A percentile compares a stretch with the other conserved stretches of the same genome.
These are phyloP conservation scores for Drymonia ruficornis DNA, from an alignment of 2,888 invertebrate species.

Conservation along the genomic window DNA sequence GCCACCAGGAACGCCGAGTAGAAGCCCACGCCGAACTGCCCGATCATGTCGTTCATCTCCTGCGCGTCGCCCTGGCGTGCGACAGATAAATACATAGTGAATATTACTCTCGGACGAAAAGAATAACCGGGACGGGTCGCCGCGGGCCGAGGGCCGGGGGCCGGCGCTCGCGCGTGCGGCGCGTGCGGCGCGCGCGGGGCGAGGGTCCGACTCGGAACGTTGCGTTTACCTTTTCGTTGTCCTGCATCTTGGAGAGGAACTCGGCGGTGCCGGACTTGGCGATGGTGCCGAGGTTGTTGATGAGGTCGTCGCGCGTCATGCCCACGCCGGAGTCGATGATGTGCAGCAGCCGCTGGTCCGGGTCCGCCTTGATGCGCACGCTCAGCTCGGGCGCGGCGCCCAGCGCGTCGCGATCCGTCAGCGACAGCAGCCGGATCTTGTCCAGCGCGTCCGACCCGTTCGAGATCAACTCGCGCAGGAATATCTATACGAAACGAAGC, in stretches of 20 bases:
- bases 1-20: constrained; percentile 99
- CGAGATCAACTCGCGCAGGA: constrained; percentile 98
- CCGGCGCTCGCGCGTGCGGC: no score
- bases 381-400: constrained; percentile 92
- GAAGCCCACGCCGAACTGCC: constrained; percentile 99
- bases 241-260: constrained; percentile 96
- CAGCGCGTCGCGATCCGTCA: constrained; percentile 93
- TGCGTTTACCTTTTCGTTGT: constrained; percentile 70
- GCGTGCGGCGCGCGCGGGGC: no score
- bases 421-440: constrained; percentile 96
- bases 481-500: constrained; percentile 87
- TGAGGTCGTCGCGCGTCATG: constrained; percentile 97
- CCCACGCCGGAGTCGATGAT: constrained; percentile 99
- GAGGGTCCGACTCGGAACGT: background rate
- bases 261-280: constrained; percentile 99
- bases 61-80: constrained; percentile 70
- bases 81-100: no score
- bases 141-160: no score
- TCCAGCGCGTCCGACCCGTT: constrained; percentile 99
- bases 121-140: no score
- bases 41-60: constrained; percentile 98
- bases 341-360: constrained; percentile 95
- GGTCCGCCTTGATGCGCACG: constrained; percentile 97
- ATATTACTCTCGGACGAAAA: no score
- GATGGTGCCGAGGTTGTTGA: constrained; percentile 98